Evolutionary conservation across 2,888 invertebrate genomes (phyloP).

Genomic region (Piscicola geometra): DNA sequence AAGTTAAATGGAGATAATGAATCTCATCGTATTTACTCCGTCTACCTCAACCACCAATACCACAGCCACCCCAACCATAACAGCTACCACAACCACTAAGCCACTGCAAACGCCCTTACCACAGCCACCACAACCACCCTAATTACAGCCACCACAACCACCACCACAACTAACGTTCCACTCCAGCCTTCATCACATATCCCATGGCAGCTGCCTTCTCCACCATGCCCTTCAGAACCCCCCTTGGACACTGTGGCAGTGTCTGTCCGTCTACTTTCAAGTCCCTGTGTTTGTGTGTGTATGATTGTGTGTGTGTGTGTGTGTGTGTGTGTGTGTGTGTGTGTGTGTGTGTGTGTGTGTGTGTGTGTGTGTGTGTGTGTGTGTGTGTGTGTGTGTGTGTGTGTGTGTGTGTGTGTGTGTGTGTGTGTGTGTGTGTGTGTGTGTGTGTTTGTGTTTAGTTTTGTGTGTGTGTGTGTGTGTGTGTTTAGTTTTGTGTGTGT

Average conservation of each 20-base stretch:
- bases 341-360: neutral
- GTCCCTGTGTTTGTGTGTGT: conserved; percentile 38
- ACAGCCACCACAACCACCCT: no score
- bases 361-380: conserved; percentile 10
- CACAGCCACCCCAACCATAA: no score
- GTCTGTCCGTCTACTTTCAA: conserved; percentile 42
- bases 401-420: no score
- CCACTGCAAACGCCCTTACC: no score
- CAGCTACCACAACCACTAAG: no score
- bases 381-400: neutral
- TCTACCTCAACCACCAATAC: no score
- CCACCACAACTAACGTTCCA: conserved; percentile 44
- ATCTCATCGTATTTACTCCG: no score
- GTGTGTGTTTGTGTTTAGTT: neutral
- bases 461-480: neutral
- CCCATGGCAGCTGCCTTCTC: conserved; percentile 37
- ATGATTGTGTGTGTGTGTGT: conserved; percentile 14
- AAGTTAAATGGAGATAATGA: no score
- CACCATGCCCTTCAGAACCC: conserved; percentile 38
- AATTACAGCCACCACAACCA: no score
- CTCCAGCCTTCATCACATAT: conserved; percentile 42
- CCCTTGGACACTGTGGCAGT: conserved; percentile 42
- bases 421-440: neutral
- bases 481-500: neutral
- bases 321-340: conserved; percentile 17